These are phyloP conservation scores for Drosophila equinoxialis DNA, from an alignment of 1,140 invertebrate genomes.

Conservation along the genomic window DNA sequence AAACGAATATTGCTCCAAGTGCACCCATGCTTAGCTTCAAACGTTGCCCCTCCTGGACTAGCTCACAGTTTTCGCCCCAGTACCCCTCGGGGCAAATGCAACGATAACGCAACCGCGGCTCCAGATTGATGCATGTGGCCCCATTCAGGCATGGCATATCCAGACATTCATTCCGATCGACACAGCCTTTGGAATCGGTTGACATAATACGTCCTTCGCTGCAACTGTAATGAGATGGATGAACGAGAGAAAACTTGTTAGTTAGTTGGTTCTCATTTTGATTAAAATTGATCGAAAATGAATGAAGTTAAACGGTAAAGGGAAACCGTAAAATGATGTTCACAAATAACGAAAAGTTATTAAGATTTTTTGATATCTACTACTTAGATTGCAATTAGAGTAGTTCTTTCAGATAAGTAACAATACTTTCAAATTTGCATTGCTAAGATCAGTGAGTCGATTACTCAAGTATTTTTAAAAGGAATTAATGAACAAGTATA, in stretches of 20 bases:
- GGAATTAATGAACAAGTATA: no score
- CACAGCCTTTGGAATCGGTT: conserved; percentile 85
- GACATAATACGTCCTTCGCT: conserved; percentile 85
- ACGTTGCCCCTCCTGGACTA: conserved; percentile 86
- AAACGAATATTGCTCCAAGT: conserved; percentile 86
- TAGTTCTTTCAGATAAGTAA: no score
- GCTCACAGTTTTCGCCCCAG: conserved; percentile 87
- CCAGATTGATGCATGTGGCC: conserved; percentile 85
- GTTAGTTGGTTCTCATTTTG: not conserved
- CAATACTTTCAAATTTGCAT: no score
- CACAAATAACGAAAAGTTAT: no score
- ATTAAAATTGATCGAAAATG: not conserved
- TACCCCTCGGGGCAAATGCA: conserved; percentile 86
- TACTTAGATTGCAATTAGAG: no score
- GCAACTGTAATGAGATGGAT: conserved; percentile 83
- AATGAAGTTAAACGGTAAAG: no score
- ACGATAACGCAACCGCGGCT: conserved; percentile 84
- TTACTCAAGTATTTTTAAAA: no score
- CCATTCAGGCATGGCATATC: conserved; percentile 86
- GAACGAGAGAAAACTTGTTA: conserved; percentile 12
- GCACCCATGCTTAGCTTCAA: conserved; percentile 86
- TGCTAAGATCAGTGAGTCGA: no score
- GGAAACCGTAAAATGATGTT: no score
- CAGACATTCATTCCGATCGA: conserved; percentile 86
- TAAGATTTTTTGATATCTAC: no score